These are phyloP conservation scores for Crotalus viridis DNA, from an alignment of 2,113 vertebrate genomes.

Conservation along the genomic window DNA sequence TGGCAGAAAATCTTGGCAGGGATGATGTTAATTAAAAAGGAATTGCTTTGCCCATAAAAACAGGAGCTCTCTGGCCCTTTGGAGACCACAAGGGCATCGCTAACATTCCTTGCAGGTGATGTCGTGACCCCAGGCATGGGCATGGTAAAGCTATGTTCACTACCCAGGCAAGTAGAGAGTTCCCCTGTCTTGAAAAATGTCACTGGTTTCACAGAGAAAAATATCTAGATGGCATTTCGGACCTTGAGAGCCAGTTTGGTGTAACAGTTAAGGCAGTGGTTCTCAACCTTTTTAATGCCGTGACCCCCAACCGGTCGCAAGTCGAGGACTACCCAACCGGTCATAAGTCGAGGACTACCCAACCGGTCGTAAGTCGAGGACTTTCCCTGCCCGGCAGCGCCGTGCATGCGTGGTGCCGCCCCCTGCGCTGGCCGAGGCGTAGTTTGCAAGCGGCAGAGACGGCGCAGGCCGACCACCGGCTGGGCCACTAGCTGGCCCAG, in stretches of 20 bases:
- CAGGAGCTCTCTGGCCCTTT: background rate
- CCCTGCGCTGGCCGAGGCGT: too few relatives aligned
- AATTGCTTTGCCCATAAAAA: background rate
- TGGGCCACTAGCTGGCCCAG: too few relatives aligned
- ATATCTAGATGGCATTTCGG: background rate
- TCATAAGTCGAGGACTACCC: too few relatives aligned
- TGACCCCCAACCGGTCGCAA: too few relatives aligned
- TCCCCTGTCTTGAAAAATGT: background rate
- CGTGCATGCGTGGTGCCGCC: too few relatives aligned
- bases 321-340: too few relatives aligned
- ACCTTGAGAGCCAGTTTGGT: background rate
- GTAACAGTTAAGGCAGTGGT: background rate
- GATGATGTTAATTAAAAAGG: background rate
- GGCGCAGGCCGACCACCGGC: too few relatives aligned
- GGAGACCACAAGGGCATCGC: background rate
- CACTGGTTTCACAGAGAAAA: background rate
- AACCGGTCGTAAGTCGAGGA: too few relatives aligned
- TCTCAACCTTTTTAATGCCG: too few relatives aligned
- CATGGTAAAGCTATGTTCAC: rapidly evolving
- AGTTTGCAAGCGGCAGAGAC: too few relatives aligned
- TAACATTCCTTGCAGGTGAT: background rate
- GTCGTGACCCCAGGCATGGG: background rate
- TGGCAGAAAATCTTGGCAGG: background rate
- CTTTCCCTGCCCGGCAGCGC: too few relatives aligned
- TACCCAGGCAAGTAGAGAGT: background rate